A percentile compares a stretch with the other conserved stretches of the same genome.
These are phyloP conservation scores for Aromia moschata DNA, from an alignment of 2,888 invertebrate species.

Conservation along the genomic window DNA sequence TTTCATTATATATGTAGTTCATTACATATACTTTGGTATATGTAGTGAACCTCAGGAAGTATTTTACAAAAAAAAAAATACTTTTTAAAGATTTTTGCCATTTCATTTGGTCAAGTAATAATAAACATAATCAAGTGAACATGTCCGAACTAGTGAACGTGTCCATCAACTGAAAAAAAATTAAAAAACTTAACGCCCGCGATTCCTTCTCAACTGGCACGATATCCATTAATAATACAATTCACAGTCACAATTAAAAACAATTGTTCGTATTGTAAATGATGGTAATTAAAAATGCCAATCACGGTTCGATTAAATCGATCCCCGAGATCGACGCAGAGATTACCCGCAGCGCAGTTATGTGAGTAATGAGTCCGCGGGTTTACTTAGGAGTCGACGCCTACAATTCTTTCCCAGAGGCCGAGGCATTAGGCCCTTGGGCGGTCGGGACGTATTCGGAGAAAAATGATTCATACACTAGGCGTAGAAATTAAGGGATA, in stretches of 20 bases:
- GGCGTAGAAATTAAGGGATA: no score
- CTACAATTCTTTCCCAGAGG: slow-evolving; percentile 49
- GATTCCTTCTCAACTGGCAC: background rate
- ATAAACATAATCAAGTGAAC: no score
- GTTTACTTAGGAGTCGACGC: slow-evolving; percentile 51
- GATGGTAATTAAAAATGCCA: slow-evolving; percentile 56
- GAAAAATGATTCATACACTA: no score
- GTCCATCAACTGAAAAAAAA: no score
- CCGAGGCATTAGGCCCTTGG: slow-evolving; percentile 7
- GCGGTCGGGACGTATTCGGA: background rate
- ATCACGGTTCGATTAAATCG: slow-evolving; percentile 54
- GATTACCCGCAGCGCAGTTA: slow-evolving; percentile 46
- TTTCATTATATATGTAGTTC: no score
- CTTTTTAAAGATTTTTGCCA: no score
- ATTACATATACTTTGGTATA: no score
- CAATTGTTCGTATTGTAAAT: slow-evolving; percentile 53
- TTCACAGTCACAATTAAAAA: slow-evolving; percentile 46
- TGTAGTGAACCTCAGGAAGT: no score
- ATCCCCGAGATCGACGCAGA: slow-evolving; percentile 44
- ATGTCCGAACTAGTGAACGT: no score
- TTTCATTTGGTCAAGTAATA: no score
- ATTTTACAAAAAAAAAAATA: no score
- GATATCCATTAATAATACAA: slow-evolving; percentile 38
- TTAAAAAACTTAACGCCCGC: no score
- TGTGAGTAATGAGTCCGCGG: slow-evolving; percentile 53